Percentiles rank a stretch among this genome's conserved stretches.
Evolutionary conservation across 2,888 invertebrate genomes (phyloP).

Genomic region (Volucella bombylans): DNA sequence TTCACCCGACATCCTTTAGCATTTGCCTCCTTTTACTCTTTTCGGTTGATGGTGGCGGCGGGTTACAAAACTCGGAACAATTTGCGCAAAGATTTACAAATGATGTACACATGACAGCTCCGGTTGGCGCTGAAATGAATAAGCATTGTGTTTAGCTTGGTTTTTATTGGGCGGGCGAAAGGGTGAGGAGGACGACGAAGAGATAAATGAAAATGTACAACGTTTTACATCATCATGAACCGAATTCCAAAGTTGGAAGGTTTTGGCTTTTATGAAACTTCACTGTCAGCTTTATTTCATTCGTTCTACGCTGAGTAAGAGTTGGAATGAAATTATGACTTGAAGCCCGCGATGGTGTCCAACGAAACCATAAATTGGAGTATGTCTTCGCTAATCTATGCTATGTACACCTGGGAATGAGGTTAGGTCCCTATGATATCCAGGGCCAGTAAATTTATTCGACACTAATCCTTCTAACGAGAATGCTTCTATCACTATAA

Average conservation of each 20-base stretch:
- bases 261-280: slow-evolving; percentile 2
- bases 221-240: slow-evolving; percentile 6
- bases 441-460: no score
- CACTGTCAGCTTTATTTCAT: neutral
- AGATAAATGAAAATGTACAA: neutral
- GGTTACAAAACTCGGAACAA: neutral
- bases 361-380: no score
- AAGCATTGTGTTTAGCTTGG: slow-evolving; percentile 2
- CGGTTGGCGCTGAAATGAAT: slow-evolving; percentile 9
- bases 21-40: neutral
- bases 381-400: no score
- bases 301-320: no score
- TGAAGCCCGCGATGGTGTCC: no score
- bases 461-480: no score
- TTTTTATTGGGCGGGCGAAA: neutral
- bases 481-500: no score
- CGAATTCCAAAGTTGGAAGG: neutral
- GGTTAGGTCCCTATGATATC: no score
- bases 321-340: no score
- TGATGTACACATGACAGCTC: slow-evolving; percentile 30
- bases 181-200: neutral
- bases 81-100: slow-evolving; percentile 21
- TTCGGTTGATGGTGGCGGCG: neutral
- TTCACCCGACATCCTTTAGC: neutral
- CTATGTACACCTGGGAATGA: no score